Evolutionary conservation across 1,140 invertebrate genomes (phyloP), one percentile per base, ranked within the genome.

Genomic region (Sinonovacula constricta): DNA sequence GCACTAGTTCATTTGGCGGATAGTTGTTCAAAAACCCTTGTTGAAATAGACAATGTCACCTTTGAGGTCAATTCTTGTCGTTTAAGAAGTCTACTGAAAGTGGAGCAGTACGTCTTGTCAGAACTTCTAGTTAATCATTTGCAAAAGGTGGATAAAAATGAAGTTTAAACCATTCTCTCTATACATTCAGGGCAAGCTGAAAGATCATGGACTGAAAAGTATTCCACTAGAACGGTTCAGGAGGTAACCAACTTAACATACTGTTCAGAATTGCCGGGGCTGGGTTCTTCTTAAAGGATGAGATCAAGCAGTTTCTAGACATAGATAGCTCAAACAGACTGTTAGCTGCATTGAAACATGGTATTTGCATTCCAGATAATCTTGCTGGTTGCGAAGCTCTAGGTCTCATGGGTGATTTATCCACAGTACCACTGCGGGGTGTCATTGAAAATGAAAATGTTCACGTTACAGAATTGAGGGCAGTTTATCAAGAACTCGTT

Each of bases 1-100:
- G 15, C 49, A 12, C 65, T 79, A 1, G 67, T 79, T 15, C 65
- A 79, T 28, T 69, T 79, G 36, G 80, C 75, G 31, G 80, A 81
- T 57, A 24, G 33, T 14, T 22, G n/a, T 14, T 62, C 75, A 28
- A 7, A 24, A 5, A 26, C 18, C 18, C 36, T 80, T n/a, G 31
- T 30, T n/a, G 53, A 76, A 68, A 1, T 49, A 49, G 56, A 80
- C 51, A 65, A 65, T 3, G 79, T 24, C 12, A 26, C 26, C 33
- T 74, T 76, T 18, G n/a, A 67, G 15, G n/a, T 31, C 54, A 51
- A 74, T 45, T 30, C 36, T n/a, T 51, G 49, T 12, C 2, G 53
- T 74, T 71, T 45, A 24, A 26, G 10, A 71, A 71, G 45, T 1
- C 1, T 49, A 24, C 15, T 10, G 80, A 81, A 68, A 66, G 65